A percentile compares a stretch with the other conserved stretches of the same genome.
These are phyloP conservation scores for Aphodius sticticus DNA, from an alignment of 2,888 invertebrate genomes.

Conservation along the genomic window DNA sequence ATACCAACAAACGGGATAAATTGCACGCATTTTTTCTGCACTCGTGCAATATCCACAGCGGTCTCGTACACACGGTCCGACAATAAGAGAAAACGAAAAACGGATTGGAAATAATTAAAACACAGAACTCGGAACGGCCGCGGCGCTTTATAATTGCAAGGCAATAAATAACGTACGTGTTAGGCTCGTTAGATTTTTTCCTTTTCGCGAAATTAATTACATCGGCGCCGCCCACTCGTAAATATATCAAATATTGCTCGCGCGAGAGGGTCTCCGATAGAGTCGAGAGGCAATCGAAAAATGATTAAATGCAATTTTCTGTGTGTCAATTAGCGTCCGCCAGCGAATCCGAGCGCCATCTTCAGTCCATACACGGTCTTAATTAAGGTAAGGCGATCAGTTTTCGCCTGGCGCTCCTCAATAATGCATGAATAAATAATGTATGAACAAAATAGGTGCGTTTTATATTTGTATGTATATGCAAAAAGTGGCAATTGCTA, in stretches of 20 bases:
- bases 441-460: too few species aligned
- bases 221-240: slow-evolving; percentile 43
- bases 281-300: not conserved
- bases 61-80: slow-evolving; percentile 6
- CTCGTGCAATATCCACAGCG: not conserved
- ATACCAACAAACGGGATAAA: not conserved
- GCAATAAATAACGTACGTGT: slow-evolving; percentile 42
- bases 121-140: slow-evolving; percentile 33
- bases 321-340: not conserved
- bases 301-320: not conserved
- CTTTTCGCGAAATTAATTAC: slow-evolving; percentile 41
- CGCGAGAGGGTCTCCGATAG: not conserved
- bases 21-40: not conserved
- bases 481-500: too few species aligned
- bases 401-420: not conserved
- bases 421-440: too few species aligned
- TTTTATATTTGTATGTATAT: too few species aligned
- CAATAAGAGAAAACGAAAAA: slow-evolving; percentile 23
- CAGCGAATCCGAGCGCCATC: not conserved
- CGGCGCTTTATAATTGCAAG: slow-evolving; percentile 40
- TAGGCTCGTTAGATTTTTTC: slow-evolving; percentile 41
- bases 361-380: not conserved
- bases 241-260: slow-evolving; percentile 38
- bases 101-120: slow-evolving; percentile 37
- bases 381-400: not conserved